A percentile compares a stretch with the other conserved stretches of the same genome.
These are phyloP conservation scores for Muscicapa striata DNA, from an alignment of 2,797 vertebrate genomes.

Conservation along the genomic window DNA sequence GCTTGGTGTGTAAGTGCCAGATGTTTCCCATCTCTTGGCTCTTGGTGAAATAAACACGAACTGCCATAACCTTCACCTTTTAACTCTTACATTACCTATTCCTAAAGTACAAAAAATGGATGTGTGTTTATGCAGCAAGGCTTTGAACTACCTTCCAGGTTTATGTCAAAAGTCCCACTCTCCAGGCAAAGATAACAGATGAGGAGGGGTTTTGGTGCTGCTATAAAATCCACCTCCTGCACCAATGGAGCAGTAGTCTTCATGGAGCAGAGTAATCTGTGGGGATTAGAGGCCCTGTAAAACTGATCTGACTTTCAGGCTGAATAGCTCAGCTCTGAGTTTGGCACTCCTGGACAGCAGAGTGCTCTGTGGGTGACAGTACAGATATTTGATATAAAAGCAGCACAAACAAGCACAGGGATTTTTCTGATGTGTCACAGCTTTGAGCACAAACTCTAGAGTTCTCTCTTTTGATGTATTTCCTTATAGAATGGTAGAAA, in stretches of 20 bases:
- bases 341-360: neutral
- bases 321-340: neutral
- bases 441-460: neutral
- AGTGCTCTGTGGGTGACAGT: neutral
- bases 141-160: constrained; percentile 73
- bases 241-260: constrained; percentile 36
- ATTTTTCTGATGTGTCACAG: neutral
- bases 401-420: fast-evolving
- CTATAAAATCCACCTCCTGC: constrained; percentile 47
- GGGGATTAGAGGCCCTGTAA: neutral
- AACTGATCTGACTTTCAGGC: neutral
- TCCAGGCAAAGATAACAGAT: constrained; percentile 55
- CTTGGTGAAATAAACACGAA: constrained; percentile 75
- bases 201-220: neutral
- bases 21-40: constrained; percentile 77
- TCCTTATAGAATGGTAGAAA: neutral
- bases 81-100: constrained; percentile 73
- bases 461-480: neutral
- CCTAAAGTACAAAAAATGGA: constrained; percentile 67
- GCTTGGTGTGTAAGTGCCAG: constrained; percentile 71
- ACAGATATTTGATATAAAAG: neutral
- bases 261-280: neutral
- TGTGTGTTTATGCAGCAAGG: constrained; percentile 65
- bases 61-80: constrained; percentile 73
- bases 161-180: constrained; percentile 65